A percentile compares a stretch with the other conserved stretches of the same genome.
phyloP scores from a whole-genome alignment of 1,140 invertebrate genomes.

The Coboldia fuscipes region DNA sequence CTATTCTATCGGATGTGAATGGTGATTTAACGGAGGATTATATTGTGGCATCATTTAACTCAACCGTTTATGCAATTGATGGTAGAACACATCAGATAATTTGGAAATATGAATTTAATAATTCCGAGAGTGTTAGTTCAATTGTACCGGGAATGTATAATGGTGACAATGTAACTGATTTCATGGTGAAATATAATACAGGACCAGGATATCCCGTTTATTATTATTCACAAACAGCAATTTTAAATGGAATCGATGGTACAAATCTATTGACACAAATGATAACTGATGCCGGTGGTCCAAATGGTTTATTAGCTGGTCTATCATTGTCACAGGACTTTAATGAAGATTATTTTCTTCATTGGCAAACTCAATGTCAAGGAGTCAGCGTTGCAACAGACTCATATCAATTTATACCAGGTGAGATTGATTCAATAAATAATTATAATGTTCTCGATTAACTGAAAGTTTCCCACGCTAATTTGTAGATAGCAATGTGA shows the following conservation, averaged over 20 bases:
- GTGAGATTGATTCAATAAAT: constrained; percentile 31
- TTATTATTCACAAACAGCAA: constrained; percentile 48
- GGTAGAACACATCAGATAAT: constrained; percentile 38
- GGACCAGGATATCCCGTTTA: constrained; percentile 54
- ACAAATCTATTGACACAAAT: constrained; percentile 32
- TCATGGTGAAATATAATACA: constrained; percentile 57
- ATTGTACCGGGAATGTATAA: constrained; percentile 67
- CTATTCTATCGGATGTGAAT: constrained; percentile 53
- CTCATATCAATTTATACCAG: constrained; percentile 37
- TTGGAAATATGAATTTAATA: constrained; percentile 49
- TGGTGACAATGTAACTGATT: constrained; percentile 58
- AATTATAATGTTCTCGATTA: constrained; percentile 21
- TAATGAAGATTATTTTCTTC: constrained; percentile 19
- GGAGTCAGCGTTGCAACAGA: constrained; percentile 28
- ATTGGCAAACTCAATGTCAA: constrained; percentile 20
- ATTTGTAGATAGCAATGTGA: constrained; percentile 31
- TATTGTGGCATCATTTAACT: constrained; percentile 46
- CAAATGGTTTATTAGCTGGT: constrained; percentile 24
- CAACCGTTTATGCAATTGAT: constrained; percentile 48
- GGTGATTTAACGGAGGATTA: constrained; percentile 52
- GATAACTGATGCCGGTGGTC: constrained; percentile 43
- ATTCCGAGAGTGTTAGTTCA: constrained; percentile 39
- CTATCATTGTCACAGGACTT: constrained; percentile 19
- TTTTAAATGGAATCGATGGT: constrained; percentile 47
- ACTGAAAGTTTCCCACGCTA: constrained; percentile 12